Evolutionary conservation across 1,140 invertebrate species (phyloP).

Genomic region (Penaeus indicus): DNA sequence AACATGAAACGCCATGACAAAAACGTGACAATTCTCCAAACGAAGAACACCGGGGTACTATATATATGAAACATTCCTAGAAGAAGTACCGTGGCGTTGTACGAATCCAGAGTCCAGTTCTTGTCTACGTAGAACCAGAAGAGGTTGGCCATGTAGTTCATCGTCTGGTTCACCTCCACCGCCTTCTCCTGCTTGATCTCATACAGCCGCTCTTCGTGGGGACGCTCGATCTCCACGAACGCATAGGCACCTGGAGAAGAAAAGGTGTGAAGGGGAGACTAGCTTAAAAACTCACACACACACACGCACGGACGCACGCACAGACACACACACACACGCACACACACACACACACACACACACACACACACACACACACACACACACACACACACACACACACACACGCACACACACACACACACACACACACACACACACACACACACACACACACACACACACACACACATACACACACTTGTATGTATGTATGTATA

Average conservation of each 20-base stretch:
- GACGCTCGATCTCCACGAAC: constrained; percentile 66
- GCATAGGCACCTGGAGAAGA: constrained; percentile 62
- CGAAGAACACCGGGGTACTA: not conserved
- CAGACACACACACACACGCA: too few species aligned
- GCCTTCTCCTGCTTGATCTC: constrained; percentile 52
- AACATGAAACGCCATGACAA: not conserved
- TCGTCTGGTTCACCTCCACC: constrained; percentile 66
- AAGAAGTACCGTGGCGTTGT: constrained; percentile 46
- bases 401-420: too few species aligned
- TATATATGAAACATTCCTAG: not conserved
- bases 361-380: too few species aligned
- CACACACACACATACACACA: too few species aligned
- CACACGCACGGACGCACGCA: too few species aligned
- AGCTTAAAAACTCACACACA: not conserved
- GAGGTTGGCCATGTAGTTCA: constrained; percentile 65
- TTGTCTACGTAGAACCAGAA: constrained; percentile 67
- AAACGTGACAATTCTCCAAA: not conserved
- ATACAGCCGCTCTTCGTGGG: constrained; percentile 45
- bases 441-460: too few species aligned
- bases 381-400: too few species aligned
- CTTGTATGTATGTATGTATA: too few species aligned
- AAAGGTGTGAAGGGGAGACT: too few species aligned
- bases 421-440: too few species aligned
- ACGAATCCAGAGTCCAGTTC: constrained; percentile 54
- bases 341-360: too few species aligned